A percentile compares a stretch with the other conserved stretches of the same genome.
These are phyloP conservation scores for Aurelia sp. DNA, from an alignment of 30 jellyfish, hydroid and myxozoan genomes.

Conservation along the genomic window DNA sequence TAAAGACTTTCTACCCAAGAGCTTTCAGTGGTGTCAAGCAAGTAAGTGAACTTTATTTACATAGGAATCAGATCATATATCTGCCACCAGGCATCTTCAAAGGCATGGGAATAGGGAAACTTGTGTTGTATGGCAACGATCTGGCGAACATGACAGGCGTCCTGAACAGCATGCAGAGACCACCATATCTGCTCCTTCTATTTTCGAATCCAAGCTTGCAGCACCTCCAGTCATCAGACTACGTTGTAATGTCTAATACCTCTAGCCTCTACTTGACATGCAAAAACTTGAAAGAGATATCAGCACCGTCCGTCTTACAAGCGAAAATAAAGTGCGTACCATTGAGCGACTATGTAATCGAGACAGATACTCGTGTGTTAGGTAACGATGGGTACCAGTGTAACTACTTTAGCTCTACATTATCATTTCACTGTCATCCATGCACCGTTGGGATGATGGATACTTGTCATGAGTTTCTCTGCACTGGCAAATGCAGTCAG, in stretches of 20 bases:
- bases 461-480: background rate
- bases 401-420: background rate
- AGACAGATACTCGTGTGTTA: background rate
- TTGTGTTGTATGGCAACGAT: conserved; percentile 25
- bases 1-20: conserved; percentile 4
- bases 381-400: conserved; percentile 42
- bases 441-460: conserved; percentile 28
- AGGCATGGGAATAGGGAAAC: background rate
- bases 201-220: conserved; percentile 9
- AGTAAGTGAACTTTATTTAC: background rate
- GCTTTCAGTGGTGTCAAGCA: conserved; percentile 35
- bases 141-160: conserved; percentile 16
- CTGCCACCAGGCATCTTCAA: conserved; percentile 34
- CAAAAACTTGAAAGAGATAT: conserved; percentile 7
- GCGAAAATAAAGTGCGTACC: conserved; percentile 49
- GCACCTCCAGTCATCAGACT: conserved; percentile 6
- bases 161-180: background rate
- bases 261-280: conserved; percentile 26
- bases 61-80: background rate
- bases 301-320: background rate
- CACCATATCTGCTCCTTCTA: conserved; percentile 17
- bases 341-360: background rate
- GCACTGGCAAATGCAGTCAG: conserved; percentile 1
- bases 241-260: background rate
- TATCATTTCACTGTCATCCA: conserved; percentile 15